Conservation (phyloP, 2,888 invertebrate species). For the Frankliniella intonsa region DNA sequence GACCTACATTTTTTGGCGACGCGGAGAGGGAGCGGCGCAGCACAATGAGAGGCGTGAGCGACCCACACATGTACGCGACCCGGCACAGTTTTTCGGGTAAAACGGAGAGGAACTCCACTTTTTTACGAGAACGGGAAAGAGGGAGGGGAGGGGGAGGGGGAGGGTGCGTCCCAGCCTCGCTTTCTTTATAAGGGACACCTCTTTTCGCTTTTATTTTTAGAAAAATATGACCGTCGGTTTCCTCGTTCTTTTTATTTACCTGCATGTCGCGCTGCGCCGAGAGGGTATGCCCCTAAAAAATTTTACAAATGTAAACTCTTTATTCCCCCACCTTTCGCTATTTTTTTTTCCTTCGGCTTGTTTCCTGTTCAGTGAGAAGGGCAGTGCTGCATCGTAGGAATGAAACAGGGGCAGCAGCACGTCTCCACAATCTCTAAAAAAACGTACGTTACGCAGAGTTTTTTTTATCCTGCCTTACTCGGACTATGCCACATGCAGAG, state of each 20-base stretch:
- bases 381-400: no score
- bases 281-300: neutral
- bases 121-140: neutral
- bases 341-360: neutral
- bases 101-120: neutral
- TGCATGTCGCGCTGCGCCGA: neutral
- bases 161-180: neutral
- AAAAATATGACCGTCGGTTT: neutral
- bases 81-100: neutral
- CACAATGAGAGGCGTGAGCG: slow-evolving; percentile 10
- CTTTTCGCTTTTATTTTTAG: neutral
- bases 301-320: neutral
- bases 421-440: no score
- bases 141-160: neutral
- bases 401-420: no score
- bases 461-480: neutral
- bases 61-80: neutral
- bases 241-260: neutral
- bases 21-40: neutral
- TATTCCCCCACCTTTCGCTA: neutral
- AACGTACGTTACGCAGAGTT: neutral
- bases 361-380: no score
- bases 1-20: slow-evolving; percentile 22
- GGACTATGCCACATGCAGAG: neutral
- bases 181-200: neutral